Conservation (phyloP, 2,888 invertebrate species). For the Phorcus lineatus region DNA sequence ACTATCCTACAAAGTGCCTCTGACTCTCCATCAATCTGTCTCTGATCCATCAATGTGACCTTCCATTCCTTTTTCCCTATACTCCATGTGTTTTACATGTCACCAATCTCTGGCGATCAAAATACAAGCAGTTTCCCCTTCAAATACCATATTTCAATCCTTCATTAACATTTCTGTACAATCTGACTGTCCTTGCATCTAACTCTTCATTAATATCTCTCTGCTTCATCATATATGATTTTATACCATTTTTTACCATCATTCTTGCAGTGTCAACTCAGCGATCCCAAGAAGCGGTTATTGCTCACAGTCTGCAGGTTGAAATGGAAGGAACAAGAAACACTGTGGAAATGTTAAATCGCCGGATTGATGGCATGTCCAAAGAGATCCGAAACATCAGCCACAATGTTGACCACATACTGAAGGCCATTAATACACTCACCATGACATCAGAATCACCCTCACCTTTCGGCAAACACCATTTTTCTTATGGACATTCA, state of each 20-base stretch:
- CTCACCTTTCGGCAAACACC: constrained; percentile 21
- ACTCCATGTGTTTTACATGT: no score
- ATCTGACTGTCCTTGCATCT: no score
- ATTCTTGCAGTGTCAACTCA: constrained; percentile 27
- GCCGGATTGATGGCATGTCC: constrained; percentile 39
- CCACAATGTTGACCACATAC: constrained; percentile 40
- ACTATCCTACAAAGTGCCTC: no score
- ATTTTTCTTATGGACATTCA: constrained; percentile 35
- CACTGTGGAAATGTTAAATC: constrained; percentile 57
- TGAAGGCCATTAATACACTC: constrained; percentile 24
- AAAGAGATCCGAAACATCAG: constrained; percentile 41
- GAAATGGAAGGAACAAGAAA: constrained; percentile 63
- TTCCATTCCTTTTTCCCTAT: no score
- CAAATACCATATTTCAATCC: no score
- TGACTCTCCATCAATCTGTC: no score
- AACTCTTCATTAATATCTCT: no score
- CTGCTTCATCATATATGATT: no score
- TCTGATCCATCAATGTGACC: no score
- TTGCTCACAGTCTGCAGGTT: constrained; percentile 56
- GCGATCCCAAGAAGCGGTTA: constrained; percentile 39
- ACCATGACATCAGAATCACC: constrained; percentile 14
- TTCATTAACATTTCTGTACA: no score
- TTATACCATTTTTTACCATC: not conserved
- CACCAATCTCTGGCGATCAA: no score
- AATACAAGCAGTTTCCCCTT: no score